Conservation (phyloP, 2,797 vertebrate genomes). For the Cyclopterus lumpus region DNA sequence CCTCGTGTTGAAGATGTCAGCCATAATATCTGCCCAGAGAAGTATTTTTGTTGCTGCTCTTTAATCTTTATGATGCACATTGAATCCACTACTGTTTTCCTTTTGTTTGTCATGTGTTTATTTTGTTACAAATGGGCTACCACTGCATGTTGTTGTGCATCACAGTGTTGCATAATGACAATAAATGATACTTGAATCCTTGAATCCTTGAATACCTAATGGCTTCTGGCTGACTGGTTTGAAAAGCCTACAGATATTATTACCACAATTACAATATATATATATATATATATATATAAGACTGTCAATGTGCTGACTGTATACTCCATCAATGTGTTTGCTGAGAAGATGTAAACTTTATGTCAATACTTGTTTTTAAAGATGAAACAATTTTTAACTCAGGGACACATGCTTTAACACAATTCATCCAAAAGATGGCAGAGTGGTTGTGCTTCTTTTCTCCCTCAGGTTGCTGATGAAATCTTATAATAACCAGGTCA, state of each 20-base stretch:
- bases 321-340: not conserved
- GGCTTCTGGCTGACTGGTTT: conserved; percentile 5
- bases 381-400: too few relatives aligned
- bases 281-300: not conserved
- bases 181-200: not conserved
- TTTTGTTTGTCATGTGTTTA: not conserved
- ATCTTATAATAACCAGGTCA: too few relatives aligned
- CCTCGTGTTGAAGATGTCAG: too few relatives aligned
- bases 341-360: not conserved
- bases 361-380: too few relatives aligned
- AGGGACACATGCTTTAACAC: not conserved
- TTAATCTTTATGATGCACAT: not conserved
- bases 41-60: not conserved
- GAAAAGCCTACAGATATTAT: not conserved
- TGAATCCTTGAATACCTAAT: not conserved
- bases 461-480: not conserved
- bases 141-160: not conserved
- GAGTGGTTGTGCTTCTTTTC: not conserved
- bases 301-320: not conserved
- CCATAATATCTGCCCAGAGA: too few relatives aligned
- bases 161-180: not conserved
- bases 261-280: not conserved
- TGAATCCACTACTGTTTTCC: not conserved
- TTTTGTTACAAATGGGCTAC: not conserved
- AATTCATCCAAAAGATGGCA: conserved; percentile 26